Evolutionary conservation across 2,888 invertebrate genomes (phyloP).

Genomic region (Melieria omissa): DNA sequence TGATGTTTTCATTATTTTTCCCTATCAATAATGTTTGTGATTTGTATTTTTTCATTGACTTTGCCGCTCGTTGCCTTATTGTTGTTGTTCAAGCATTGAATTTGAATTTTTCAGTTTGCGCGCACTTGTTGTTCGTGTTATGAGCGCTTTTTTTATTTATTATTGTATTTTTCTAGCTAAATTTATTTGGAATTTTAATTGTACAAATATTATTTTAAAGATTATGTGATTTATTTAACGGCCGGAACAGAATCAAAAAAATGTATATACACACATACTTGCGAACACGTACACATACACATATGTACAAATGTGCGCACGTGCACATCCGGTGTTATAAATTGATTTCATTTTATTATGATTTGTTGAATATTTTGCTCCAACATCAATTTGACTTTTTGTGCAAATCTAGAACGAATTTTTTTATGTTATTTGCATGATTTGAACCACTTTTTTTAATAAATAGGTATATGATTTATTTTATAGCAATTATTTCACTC

Average conservation of each 20-base stretch:
- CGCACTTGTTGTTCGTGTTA: conserved; percentile 29
- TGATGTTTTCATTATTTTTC: conserved; percentile 53
- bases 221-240: conserved; percentile 60
- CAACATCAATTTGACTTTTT: conserved; percentile 25
- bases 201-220: conserved; percentile 56
- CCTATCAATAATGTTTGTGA: conserved; percentile 50
- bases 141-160: conserved; percentile 44
- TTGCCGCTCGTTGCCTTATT: conserved; percentile 10
- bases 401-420: background rate
- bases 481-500: too few species aligned
- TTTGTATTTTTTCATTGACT: conserved; percentile 30
- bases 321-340: conserved; percentile 8
- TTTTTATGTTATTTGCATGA: too few species aligned
- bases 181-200: conserved; percentile 61
- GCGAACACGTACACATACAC: background rate
- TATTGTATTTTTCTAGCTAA: conserved; percentile 34
- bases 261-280: background rate
- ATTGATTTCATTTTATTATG: conserved; percentile 25
- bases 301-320: background rate
- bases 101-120: conserved; percentile 25
- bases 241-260: conserved; percentile 42
- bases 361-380: conserved; percentile 16
- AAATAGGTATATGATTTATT: too few species aligned
- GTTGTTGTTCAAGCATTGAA: conserved; percentile 20
- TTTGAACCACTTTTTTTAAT: too few species aligned